Evolutionary conservation across 2,797 vertebrate species (phyloP).

Genomic region (Pseudochirops cupreus): DNA sequence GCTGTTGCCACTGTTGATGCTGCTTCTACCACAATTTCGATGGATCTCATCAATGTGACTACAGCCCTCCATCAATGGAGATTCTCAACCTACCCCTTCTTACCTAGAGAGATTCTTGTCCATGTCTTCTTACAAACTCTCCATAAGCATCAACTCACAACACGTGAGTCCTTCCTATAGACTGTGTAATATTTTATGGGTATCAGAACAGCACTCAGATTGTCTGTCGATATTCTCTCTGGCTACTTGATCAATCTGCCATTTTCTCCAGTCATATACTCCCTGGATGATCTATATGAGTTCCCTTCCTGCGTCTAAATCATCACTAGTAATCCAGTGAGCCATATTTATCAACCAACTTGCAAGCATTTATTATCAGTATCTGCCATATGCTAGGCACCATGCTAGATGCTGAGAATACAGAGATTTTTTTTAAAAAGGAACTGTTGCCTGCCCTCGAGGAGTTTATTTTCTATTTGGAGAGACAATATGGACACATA

Average conservation of each 20-base stretch:
- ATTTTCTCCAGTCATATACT: neutral
- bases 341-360: neutral
- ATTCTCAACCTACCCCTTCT: neutral
- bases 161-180: neutral
- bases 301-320: neutral
- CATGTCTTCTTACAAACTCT: neutral
- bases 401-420: neutral
- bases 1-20: neutral
- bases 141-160: neutral
- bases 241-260: neutral
- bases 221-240: neutral
- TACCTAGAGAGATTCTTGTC: neutral
- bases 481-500: neutral
- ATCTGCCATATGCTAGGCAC: neutral
- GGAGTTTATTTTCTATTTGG: neutral
- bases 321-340: neutral
- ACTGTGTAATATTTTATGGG: neutral
- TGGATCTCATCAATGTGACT: neutral
- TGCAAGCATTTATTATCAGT: neutral
- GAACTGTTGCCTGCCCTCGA: neutral
- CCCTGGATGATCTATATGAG: neutral
- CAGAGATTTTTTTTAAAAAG: neutral
- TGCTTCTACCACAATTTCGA: neutral
- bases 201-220: neutral
- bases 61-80: neutral